These are phyloP conservation scores for Pteronura brasiliensis DNA, from an alignment of 2,113 vertebrate species.

Conservation along the genomic window DNA sequence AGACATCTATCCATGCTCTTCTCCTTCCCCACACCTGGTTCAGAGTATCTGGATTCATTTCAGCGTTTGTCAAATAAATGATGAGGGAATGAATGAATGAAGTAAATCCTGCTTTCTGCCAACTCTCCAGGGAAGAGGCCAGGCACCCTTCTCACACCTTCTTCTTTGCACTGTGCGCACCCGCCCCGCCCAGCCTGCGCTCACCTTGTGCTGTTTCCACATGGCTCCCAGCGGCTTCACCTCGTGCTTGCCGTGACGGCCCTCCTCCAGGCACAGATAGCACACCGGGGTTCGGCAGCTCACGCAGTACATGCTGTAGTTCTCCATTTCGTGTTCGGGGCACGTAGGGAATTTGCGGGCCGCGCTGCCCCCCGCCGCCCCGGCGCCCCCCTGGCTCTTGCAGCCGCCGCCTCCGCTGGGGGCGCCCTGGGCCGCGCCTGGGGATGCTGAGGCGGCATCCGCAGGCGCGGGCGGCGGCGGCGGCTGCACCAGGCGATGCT, in stretches of 20 bases:
- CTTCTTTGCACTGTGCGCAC: neutral
- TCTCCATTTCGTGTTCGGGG: constrained; percentile 95
- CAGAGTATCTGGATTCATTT: neutral
- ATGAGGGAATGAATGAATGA: neutral
- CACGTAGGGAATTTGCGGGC: constrained; percentile 89
- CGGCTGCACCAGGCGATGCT: constrained; percentile 92
- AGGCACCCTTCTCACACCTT: neutral
- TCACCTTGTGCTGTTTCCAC: constrained; percentile 99
- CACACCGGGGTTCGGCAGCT: constrained; percentile 93
- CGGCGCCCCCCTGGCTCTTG: constrained; percentile 43
- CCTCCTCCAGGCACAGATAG: constrained; percentile 93
- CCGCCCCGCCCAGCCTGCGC: neutral
- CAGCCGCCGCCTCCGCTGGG: constrained; percentile 52
- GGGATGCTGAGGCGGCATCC: neutral
- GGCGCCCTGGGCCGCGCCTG: constrained; percentile 45
- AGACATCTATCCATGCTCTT: neutral
- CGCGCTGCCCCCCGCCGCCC: constrained; percentile 30
- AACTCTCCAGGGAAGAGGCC: neutral
- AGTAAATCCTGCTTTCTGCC: neutral
- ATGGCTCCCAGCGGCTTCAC: constrained; percentile 91
- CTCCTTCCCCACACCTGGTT: neutral
- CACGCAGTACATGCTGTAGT: constrained; percentile 94
- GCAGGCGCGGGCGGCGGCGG: constrained; percentile 54
- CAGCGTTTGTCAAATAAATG: neutral
- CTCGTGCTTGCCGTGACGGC: constrained; percentile 92